Base-by-base conservation (phyloP, 2,797 vertebrate species). In the Sebastes wilsoni region DNA sequence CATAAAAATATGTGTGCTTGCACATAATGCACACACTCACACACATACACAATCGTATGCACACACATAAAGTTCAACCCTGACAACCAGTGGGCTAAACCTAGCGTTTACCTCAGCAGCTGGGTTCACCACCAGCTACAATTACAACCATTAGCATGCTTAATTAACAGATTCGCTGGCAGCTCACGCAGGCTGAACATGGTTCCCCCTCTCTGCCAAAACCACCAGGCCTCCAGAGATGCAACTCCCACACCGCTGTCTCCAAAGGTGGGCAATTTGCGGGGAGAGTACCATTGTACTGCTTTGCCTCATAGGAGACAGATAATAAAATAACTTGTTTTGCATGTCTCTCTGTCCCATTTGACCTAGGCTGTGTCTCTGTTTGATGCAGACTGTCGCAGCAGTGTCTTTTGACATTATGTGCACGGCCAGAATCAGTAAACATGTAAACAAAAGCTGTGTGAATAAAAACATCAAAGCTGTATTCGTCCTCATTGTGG, bases 161-260 rank as follows among this genome's bases (percentile, higher is more conserved):
- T 95, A 96, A 96, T 96, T 95, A 96, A 95, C 94, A 94, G 95
- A 96, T 94, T 94, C 81, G 65, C 92, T 95, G 95, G 94, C 95
- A 95, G 92, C 93, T 91, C 92, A 94, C 82, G 89, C 76, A 92
- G 83, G 92, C 90, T 87, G 89, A 93, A 86, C 81, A 87, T 56
- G 73, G 81, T 71, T 65, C 80, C 73, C 72, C 67, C 65, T 78
- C 79, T 81, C 75, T 79, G 66, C 77, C 88, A 87, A 88, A 93
- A 88, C 93, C 93, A 90, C 83, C 86, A 66, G 77, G 84, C 88
- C 89, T 72, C 86, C 68, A 87, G 87, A 91, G 89, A 87, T 88
- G 68, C 69, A 77, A 91, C 91, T 87, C 92, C 94, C 93, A 89
- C 90, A 75, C 80, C 32, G 66, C 75, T 58, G 69, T 81, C 83